These are phyloP conservation scores for Dryobotodes eremita DNA, from an alignment of 2,888 invertebrate genomes.

Conservation along the genomic window DNA sequence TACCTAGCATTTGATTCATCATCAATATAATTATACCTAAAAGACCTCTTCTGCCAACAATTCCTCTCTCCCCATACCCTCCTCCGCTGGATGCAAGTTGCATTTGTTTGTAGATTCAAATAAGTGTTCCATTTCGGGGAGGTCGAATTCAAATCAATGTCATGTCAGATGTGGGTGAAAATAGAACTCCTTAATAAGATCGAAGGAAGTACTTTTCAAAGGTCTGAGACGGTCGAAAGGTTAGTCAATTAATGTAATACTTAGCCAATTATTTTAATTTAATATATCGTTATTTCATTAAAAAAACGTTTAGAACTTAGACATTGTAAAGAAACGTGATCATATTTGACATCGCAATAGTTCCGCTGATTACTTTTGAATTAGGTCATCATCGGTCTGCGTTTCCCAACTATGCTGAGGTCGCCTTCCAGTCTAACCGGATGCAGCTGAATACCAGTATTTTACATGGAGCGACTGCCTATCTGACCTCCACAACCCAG, in stretches of 20 bases:
- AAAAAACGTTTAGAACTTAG: slow-evolving; percentile 19
- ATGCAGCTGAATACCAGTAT: no score
- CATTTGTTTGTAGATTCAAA: slow-evolving; percentile 3
- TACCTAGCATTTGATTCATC: not conserved
- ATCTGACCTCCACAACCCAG: no score
- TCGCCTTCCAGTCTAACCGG: no score
- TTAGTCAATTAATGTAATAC: slow-evolving; percentile 17
- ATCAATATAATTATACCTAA: not conserved
- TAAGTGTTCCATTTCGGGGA: not conserved
- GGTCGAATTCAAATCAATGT: not conserved
- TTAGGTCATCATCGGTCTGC: no score
- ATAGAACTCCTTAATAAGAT: not conserved
- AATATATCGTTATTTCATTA: slow-evolving; percentile 22
- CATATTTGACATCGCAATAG: slow-evolving; percentile 34
- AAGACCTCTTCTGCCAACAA: not conserved
- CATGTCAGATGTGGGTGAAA: not conserved
- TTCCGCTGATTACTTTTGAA: not conserved
- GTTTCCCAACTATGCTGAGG: no score
- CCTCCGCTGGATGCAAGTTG: no score
- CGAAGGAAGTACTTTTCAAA: not conserved
- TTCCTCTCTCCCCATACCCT: no score
- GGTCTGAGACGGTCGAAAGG: slow-evolving; percentile 29
- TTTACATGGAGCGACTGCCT: no score
- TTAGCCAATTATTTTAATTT: slow-evolving; percentile 23
- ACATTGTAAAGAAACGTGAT: slow-evolving; percentile 59